A percentile compares a stretch with the other conserved stretches of the same genome.
Conservation (phyloP, 1,140 invertebrate species). For the Apolygus lucorum region DNA sequence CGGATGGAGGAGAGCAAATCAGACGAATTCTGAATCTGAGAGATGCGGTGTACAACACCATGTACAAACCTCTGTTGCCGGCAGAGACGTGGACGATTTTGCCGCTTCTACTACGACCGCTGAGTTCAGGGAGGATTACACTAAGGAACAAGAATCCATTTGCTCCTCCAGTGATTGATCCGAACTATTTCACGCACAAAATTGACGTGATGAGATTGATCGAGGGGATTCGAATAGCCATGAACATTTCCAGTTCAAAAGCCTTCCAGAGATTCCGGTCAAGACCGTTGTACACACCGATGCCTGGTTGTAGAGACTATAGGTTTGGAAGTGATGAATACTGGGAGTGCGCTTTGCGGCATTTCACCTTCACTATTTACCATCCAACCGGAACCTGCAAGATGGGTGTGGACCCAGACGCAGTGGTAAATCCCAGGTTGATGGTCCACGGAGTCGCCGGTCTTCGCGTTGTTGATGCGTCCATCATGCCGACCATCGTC, state of each 20-base stretch:
- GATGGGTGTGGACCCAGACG: constrained; percentile 67
- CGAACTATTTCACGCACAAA: constrained; percentile 78
- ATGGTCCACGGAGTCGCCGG: constrained; percentile 63
- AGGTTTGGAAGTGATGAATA: constrained; percentile 66
- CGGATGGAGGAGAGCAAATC: constrained; percentile 66
- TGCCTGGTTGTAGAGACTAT: constrained; percentile 63
- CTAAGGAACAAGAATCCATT: constrained; percentile 68
- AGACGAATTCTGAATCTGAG: constrained; percentile 63
- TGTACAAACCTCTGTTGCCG: constrained; percentile 69
- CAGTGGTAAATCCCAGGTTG: constrained; percentile 72
- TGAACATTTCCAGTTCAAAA: constrained; percentile 65
- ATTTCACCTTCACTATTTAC: constrained; percentile 78
- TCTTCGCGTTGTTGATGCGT: constrained; percentile 63
- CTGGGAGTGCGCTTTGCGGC: constrained; percentile 71
- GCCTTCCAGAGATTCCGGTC: constrained; percentile 74
- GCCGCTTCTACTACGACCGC: constrained; percentile 68
- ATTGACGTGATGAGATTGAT: constrained; percentile 65
- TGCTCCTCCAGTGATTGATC: constrained; percentile 76
- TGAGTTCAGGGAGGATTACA: constrained; percentile 71
- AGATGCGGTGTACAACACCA: constrained; percentile 71
- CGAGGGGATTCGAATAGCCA: constrained; percentile 72
- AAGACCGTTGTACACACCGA: constrained; percentile 60
- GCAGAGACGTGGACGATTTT: constrained; percentile 77
- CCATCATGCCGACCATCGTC: constrained; percentile 71
- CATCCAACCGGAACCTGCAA: constrained; percentile 77